A percentile compares a stretch with the other conserved stretches of the same genome.
phyloP scores from a whole-genome alignment of 2,888 invertebrate species.

The Sinelater perroti region DNA sequence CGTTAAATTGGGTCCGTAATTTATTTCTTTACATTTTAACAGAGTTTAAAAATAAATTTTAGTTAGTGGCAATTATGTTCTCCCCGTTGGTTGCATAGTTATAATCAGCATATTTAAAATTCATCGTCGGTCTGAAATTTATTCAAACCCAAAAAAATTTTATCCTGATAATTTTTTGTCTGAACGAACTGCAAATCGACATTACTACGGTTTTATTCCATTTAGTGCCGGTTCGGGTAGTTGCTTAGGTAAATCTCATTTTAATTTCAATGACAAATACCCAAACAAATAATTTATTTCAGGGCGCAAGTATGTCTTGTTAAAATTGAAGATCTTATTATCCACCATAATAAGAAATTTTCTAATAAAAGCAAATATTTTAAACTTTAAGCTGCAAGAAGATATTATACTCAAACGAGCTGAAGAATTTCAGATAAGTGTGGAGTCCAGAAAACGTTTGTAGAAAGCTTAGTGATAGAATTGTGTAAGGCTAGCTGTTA shows the following conservation, averaged over 20 bases:
- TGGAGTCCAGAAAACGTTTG: constrained; percentile 69
- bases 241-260: constrained; percentile 77
- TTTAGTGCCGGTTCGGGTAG: constrained; percentile 85
- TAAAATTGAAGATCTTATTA: constrained; percentile 77
- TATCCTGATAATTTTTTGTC: constrained; percentile 84
- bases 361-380: constrained; percentile 70
- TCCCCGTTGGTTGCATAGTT: constrained; percentile 77
- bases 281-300: no score
- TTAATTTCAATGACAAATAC: no score
- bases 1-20: constrained; percentile 75
- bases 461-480: no score
- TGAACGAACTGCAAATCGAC: constrained; percentile 76
- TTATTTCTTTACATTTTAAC: background rate
- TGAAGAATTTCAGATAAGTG: constrained; percentile 76
- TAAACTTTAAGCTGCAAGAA: constrained; percentile 74
- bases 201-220: constrained; percentile 82
- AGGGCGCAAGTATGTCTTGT: constrained; percentile 81
- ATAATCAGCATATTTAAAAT: constrained; percentile 72
- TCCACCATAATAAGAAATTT: constrained; percentile 77
- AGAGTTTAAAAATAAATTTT: constrained; percentile 42
- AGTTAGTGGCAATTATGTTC: constrained; percentile 70
- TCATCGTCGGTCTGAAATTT: constrained; percentile 73
- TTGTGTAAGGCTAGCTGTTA: no score
- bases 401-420: constrained; percentile 79
- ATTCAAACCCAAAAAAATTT: constrained; percentile 75